phyloP scores from a whole-genome alignment of 2,113 vertebrate genomes.

The Tiliqua scincoides region DNA sequence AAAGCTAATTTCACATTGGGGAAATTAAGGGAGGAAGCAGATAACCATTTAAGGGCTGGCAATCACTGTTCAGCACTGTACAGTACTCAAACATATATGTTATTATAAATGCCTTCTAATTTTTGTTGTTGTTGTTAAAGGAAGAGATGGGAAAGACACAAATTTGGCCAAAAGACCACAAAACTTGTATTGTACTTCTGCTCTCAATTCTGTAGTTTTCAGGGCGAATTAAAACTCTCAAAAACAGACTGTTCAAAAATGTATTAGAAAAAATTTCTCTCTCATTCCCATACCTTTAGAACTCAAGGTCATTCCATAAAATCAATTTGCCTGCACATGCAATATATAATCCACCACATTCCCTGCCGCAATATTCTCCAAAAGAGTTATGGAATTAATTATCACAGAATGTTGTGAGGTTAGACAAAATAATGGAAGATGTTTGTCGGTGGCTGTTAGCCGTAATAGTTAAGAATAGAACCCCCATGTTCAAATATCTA shows the following conservation, averaged over 20 bases:
- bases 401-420: not conserved
- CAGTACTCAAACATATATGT: not conserved
- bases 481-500: not conserved
- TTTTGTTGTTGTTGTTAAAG: not conserved
- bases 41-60: not conserved
- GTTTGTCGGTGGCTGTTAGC: not conserved
- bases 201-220: not conserved
- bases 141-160: not conserved
- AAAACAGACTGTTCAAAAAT: not conserved
- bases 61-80: not conserved
- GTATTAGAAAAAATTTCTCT: not conserved
- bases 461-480: not conserved
- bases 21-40: not conserved
- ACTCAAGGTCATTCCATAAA: not conserved
- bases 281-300: not conserved
- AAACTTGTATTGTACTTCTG: not conserved
- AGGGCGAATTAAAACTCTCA: not conserved
- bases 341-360: not conserved
- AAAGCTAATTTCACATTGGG: not conserved
- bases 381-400: not conserved
- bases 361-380: not conserved
- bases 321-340: not conserved
- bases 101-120: not conserved
- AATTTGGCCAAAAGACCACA: not conserved
- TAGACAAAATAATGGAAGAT: not conserved